A percentile compares a stretch with the other conserved stretches of the same genome.
These are phyloP conservation scores for Creontiades dilutus DNA, from an alignment of 2,888 invertebrate genomes.

Conservation along the genomic window DNA sequence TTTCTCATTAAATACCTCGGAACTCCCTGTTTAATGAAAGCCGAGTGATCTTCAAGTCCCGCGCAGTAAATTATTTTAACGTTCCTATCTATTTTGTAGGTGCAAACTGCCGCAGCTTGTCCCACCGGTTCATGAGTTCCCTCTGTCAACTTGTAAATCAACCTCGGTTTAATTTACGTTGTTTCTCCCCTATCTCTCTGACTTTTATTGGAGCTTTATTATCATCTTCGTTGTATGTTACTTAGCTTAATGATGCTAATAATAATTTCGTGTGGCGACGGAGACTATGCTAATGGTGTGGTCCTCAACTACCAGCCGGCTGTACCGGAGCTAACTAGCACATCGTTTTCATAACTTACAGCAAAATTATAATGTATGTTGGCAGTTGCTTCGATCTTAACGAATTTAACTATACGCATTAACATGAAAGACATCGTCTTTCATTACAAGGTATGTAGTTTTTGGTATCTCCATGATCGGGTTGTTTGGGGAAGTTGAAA, in stretches of 20 bases:
- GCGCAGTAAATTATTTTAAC: neutral
- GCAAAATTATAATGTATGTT: neutral
- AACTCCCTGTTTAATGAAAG: neutral
- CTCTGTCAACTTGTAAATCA: conserved; percentile 36
- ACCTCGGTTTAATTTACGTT: conserved; percentile 19
- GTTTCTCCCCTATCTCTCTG: conserved; percentile 23
- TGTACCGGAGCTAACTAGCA: neutral
- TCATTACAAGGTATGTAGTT: no score
- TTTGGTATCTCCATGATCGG: no score
- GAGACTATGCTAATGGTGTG: neutral
- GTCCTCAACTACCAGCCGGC: neutral
- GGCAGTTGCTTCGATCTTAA: neutral
- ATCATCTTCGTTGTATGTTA: neutral
- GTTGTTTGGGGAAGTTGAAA: no score
- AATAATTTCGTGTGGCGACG: neutral
- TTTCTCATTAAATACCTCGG: conserved; percentile 3
- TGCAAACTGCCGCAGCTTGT: conserved; percentile 14
- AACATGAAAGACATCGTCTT: neutral
- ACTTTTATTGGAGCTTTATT: conserved; percentile 30
- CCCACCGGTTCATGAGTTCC: conserved; percentile 10
- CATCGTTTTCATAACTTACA: neutral
- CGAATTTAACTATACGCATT: neutral
- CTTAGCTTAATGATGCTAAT: conserved; percentile 23
- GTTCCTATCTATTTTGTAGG: conserved; percentile 17
- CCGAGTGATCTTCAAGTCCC: neutral